These are phyloP conservation scores for Cataglyphis altisquamis DNA, from an alignment of 2,888 invertebrate species.

Conservation along the genomic window DNA sequence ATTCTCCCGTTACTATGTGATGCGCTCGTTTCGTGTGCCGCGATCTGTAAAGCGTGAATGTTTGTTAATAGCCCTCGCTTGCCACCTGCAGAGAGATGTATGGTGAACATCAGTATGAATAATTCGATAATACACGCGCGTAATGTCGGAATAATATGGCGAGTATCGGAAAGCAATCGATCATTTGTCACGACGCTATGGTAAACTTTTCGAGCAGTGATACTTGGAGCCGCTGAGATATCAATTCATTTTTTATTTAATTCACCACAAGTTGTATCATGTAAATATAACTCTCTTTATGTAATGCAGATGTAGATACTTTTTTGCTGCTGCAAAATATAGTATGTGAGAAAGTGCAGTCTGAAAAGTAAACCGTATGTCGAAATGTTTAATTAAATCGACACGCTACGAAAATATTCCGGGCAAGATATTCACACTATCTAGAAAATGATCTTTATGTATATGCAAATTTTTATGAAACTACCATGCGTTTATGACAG, in stretches of 20 bases:
- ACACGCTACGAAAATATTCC: background rate
- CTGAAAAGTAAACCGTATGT: background rate
- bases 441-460: background rate
- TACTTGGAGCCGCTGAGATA: background rate
- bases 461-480: background rate
- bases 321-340: background rate
- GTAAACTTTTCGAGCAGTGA: slow-evolving; percentile 40
- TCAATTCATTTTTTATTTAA: slow-evolving; percentile 36
- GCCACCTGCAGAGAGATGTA: slow-evolving; percentile 46
- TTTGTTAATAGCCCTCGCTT: slow-evolving; percentile 52
- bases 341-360: background rate
- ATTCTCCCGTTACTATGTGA: slow-evolving; percentile 18
- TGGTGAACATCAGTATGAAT: slow-evolving; percentile 45
- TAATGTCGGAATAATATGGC: slow-evolving; percentile 54
- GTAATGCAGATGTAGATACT: background rate
- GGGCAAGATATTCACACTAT: background rate
- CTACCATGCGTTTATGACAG: background rate
- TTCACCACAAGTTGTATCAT: slow-evolving; percentile 1
- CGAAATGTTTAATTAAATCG: slow-evolving; percentile 1
- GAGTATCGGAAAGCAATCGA: slow-evolving; percentile 50
- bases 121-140: slow-evolving; percentile 54
- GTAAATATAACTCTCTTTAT: slow-evolving; percentile 5
- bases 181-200: slow-evolving; percentile 42
- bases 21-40: slow-evolving; percentile 39
- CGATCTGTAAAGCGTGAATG: slow-evolving; percentile 57